Base-by-base conservation (phyloP, 1,140 invertebrate species). In the Drosophila truncata region DNA sequence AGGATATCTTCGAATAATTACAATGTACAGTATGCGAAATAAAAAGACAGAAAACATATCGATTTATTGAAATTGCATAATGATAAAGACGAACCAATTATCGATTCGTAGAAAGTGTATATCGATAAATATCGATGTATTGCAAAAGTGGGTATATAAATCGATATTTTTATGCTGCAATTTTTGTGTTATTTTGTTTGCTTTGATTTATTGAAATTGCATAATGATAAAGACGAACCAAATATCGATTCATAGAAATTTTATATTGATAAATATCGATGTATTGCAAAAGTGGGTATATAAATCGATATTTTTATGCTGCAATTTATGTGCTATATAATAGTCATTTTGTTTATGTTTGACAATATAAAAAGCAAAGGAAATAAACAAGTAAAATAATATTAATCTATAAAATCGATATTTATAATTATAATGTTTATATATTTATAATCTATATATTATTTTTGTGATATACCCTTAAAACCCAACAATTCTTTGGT, bases 1-100 rank as follows among this genome's bases (percentile, higher is more conserved):
- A 63, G 31, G 31, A 37, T 69, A 52, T 18, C 46, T 66, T 54
- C 14, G 27, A 35, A 63, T 35, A 44, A 65, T 44, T 65, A 35
- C 4, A n/a, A n/a, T n/a, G 6, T 13, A 66, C 63, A 66, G 25
- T 46, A 5, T 9, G 18, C 8, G 25, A 7, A 27, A 31, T 59
- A n/a, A 4, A 11, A n/a, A 7, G 3, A 10, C 20, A 14, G 23
- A 46, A 4, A 1, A 44, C 23, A 23, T 25, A n/a, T 2, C 1
- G 1, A 9, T 16, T 4, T 46, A 46, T 46, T 3, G 3, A 46
- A 16, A 25, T 13, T 16, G 1, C 23, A 7, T 13, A 41, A n/a
- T 16, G 16, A 41, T 41, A 41, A 10, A n/a, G n/a, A n/a, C n/a
- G n/a, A n/a, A n/a, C n/a, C n/a, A n/a, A n/a, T n/a, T n/a, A 41